A percentile compares a stretch with the other conserved stretches of the same genome.
phyloP scores from a whole-genome alignment of 2,888 invertebrate genomes.

The Bedellia somnulentella region DNA sequence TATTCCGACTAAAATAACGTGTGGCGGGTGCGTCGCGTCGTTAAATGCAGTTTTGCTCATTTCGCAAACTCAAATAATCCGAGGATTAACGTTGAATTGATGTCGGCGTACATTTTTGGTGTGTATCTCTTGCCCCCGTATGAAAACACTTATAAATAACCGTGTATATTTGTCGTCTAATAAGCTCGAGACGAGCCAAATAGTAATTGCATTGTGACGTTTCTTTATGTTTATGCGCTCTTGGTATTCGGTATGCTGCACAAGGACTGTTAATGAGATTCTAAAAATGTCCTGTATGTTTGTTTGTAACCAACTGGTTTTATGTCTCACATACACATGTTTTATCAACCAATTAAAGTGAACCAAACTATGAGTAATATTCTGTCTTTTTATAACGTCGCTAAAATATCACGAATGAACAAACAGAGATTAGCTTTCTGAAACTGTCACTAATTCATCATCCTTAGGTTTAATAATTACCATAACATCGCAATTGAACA shows the following conservation, averaged over 20 bases:
- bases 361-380: no score
- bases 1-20: constrained; percentile 28
- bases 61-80: constrained; percentile 37
- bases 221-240: neutral
- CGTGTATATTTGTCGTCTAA: constrained; percentile 20
- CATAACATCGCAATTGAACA: no score
- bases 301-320: no score
- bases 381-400: no score
- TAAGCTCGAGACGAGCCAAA: constrained; percentile 11
- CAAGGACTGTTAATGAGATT: no score
- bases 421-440: no score
- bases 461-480: no score
- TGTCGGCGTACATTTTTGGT: constrained; percentile 30
- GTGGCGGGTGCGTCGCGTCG: constrained; percentile 21
- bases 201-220: constrained; percentile 3
- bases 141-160: constrained; percentile 24
- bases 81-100: constrained; percentile 35
- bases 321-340: no score
- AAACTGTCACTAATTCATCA: no score
- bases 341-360: no score
- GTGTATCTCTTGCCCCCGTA: constrained; percentile 20
- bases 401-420: no score
- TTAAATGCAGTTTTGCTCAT: constrained; percentile 40
- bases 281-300: no score
- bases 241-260: neutral